A percentile compares a stretch with the other conserved stretches of the same genome.
These are phyloP conservation scores for Equus przewalskii DNA, from an alignment of 2,113 vertebrate genomes.

Conservation along the genomic window DNA sequence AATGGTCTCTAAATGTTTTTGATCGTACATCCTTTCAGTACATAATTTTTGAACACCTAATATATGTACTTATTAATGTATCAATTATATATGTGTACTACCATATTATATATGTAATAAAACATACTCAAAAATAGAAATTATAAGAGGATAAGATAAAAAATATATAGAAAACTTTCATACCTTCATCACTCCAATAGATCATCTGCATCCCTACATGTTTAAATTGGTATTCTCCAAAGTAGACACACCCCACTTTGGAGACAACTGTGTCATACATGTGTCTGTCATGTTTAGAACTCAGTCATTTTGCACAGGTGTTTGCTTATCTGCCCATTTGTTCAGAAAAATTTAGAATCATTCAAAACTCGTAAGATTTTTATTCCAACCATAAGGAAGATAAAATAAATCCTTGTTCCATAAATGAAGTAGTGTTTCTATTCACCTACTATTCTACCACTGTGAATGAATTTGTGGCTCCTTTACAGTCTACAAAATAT, in stretches of 20 bases:
- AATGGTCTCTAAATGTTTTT: conserved; percentile 30
- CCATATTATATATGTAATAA: neutral
- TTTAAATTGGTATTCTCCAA: neutral
- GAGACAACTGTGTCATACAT: neutral
- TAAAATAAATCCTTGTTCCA: neutral
- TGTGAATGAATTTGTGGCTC: conserved; percentile 2
- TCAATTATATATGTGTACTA: neutral
- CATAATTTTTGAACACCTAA: neutral
- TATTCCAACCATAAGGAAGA: neutral
- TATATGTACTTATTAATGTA: neutral
- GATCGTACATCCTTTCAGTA: neutral
- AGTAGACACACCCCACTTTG: neutral
- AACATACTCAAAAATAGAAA: conserved; percentile 19
- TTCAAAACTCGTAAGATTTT: conserved; percentile 4
- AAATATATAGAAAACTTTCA: neutral
- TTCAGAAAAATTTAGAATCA: neutral
- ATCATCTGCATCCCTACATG: neutral
- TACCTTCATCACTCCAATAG: neutral
- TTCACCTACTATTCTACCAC: neutral
- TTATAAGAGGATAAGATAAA: neutral
- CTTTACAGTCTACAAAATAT: neutral
- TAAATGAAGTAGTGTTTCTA: neutral
- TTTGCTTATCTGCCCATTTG: neutral
- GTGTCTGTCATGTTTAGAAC: neutral
- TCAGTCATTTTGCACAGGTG: neutral